Evolutionary conservation across 1,140 invertebrate species (phyloP).

Genomic region (Zelostemma sp.): DNA sequence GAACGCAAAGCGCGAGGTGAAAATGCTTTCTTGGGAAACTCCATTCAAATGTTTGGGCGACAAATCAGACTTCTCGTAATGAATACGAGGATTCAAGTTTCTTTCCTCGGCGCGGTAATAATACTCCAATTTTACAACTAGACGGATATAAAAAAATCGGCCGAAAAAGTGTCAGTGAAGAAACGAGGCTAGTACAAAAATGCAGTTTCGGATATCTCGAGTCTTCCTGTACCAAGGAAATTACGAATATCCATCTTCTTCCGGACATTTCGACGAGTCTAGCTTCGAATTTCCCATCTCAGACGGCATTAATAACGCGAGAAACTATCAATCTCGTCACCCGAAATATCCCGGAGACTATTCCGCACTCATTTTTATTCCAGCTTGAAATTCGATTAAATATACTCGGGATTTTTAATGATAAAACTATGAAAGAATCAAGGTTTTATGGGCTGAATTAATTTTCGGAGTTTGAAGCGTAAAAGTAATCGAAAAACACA

Average conservation of each 20-base stretch:
- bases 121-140: too few species aligned
- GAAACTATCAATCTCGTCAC: slow-evolving; percentile 54
- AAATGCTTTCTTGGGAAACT: slow-evolving; percentile 20
- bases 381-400: too few species aligned
- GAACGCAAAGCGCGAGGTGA: slow-evolving; percentile 6
- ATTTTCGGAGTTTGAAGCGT: slow-evolving; percentile 23
- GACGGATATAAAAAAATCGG: too few species aligned
- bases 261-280: slow-evolving; percentile 43
- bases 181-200: too few species aligned
- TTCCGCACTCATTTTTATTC: background rate
- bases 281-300: slow-evolving; percentile 33
- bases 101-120: too few species aligned
- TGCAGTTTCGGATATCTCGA: background rate
- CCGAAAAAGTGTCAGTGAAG: too few species aligned
- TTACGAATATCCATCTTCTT: slow-evolving; percentile 61
- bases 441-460: slow-evolving; percentile 25
- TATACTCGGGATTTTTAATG: too few species aligned
- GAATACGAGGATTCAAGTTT: background rate
- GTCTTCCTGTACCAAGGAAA: slow-evolving; percentile 40
- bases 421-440: too few species aligned
- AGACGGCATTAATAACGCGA: slow-evolving; percentile 49
- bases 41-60: slow-evolving; percentile 18
- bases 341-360: slow-evolving; percentile 49
- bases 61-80: slow-evolving; percentile 9
- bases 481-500: slow-evolving; percentile 33